A percentile compares a stretch with the other conserved stretches of the same genome.
phyloP scores from a whole-genome alignment of 2,797 vertebrate genomes.

The Poecilia velifera region DNA sequence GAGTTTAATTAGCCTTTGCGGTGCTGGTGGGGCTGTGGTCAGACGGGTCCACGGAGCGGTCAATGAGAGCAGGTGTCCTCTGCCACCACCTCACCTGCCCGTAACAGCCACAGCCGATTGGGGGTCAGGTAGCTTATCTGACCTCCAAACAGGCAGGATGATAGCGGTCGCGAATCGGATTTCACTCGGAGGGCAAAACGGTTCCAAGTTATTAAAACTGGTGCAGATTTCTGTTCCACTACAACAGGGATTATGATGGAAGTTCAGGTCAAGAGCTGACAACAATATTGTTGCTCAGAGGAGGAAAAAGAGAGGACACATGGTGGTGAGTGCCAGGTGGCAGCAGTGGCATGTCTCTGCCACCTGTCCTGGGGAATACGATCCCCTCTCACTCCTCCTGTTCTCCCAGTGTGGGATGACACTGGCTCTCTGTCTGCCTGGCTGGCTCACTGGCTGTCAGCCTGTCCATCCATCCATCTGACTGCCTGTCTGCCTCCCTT shows the following conservation, averaged over 20 bases:
- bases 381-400: constrained; percentile 72
- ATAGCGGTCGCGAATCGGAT: constrained; percentile 32
- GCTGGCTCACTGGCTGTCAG: constrained; percentile 64
- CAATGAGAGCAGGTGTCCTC: constrained; percentile 77
- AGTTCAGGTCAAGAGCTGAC: constrained; percentile 69
- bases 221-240: constrained; percentile 24
- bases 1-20: constrained; percentile 76
- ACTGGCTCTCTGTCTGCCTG: constrained; percentile 65
- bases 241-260: constrained; percentile 48
- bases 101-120: constrained; percentile 37
- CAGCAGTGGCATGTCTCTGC: constrained; percentile 72
- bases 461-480: constrained; percentile 70
- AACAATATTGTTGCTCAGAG: constrained; percentile 63
- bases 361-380: constrained; percentile 79
- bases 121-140: constrained; percentile 48
- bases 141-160: constrained; percentile 29
- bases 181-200: constrained; percentile 5
- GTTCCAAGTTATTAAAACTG: constrained; percentile 44
- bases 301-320: constrained; percentile 48
- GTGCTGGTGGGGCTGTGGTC: constrained; percentile 60
- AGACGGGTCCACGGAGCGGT: constrained; percentile 57
- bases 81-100: constrained; percentile 47
- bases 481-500: constrained; percentile 64
- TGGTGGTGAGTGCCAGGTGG: constrained; percentile 70
- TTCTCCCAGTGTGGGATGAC: constrained; percentile 68